phyloP scores from a whole-genome alignment of 2,113 vertebrate genomes.

The Poicephalus meyeri region DNA sequence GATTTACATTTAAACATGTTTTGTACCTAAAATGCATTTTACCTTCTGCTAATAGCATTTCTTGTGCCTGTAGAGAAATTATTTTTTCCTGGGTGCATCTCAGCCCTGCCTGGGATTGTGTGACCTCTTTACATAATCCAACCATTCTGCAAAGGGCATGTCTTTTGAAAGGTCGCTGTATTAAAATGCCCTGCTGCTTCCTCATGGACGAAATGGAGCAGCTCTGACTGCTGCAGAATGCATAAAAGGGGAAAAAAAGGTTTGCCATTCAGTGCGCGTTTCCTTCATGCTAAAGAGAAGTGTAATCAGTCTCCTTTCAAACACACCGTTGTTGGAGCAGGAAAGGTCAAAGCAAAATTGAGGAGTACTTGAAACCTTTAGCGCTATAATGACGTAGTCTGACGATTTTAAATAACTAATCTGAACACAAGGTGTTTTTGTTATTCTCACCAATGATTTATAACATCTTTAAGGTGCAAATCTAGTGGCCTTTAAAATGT shows the following conservation, averaged over 20 bases:
- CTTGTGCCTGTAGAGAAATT: background rate
- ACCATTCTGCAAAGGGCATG: background rate
- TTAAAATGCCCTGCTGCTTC: background rate
- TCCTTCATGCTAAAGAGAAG: background rate
- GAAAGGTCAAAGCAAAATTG: background rate
- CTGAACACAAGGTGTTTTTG: background rate
- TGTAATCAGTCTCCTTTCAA: background rate
- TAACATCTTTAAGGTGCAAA: background rate
- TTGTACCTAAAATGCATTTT: too few relatives aligned
- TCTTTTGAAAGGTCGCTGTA: background rate
- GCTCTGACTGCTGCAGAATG: background rate
- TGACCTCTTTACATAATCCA: conserved; percentile 18
- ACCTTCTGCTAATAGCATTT: background rate
- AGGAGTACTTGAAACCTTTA: background rate
- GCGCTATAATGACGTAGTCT: background rate
- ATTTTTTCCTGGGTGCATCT: background rate
- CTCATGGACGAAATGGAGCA: background rate
- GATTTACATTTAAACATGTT: rapidly evolving
- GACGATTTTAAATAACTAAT: background rate
- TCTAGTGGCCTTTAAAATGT: background rate
- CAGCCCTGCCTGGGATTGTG: background rate
- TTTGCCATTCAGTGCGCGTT: background rate
- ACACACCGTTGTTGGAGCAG: background rate
- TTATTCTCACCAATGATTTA: rapidly evolving
- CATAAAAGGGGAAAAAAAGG: background rate